A percentile compares a stretch with the other conserved stretches of the same genome.
These are phyloP conservation scores for Drosophila repletoides DNA, from an alignment of 1,140 invertebrate species.

Conservation along the genomic window DNA sequence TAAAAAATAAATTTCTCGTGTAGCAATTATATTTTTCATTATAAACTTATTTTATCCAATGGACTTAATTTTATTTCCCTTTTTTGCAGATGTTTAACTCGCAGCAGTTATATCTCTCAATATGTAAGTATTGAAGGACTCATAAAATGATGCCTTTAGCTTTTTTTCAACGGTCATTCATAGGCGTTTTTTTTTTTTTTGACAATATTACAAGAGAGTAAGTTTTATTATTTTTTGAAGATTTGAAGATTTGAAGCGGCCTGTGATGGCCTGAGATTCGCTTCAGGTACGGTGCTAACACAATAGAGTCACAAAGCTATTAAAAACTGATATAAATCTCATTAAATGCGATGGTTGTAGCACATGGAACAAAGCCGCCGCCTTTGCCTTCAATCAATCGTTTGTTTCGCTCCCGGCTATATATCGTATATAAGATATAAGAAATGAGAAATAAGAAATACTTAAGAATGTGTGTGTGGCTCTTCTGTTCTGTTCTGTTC, in stretches of 20 bases:
- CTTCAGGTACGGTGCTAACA: slow-evolving; percentile 47
- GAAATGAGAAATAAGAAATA: slow-evolving; percentile 23
- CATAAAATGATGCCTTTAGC: too few relatives aligned
- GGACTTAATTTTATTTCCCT: not conserved
- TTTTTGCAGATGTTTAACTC: slow-evolving; percentile 29
- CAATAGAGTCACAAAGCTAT: slow-evolving; percentile 78
- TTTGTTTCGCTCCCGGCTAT: slow-evolving; percentile 68
- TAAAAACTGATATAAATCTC: slow-evolving; percentile 79
- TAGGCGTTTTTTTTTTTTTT: slow-evolving; percentile 29
- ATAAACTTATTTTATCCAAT: too few relatives aligned
- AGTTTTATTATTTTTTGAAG: slow-evolving; percentile 60
- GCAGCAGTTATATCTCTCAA: slow-evolving; percentile 1
- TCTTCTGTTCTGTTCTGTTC: slow-evolving; percentile 33
- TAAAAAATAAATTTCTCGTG: too few relatives aligned
- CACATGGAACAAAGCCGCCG: slow-evolving; percentile 72
- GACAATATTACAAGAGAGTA: slow-evolving; percentile 59
- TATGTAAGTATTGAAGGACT: slow-evolving; percentile 38
- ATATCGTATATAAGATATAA: slow-evolving; percentile 29
- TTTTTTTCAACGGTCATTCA: slow-evolving; percentile 6
- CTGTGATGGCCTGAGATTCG: slow-evolving; percentile 48
- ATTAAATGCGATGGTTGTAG: slow-evolving; percentile 77
- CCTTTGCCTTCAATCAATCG: slow-evolving; percentile 72
- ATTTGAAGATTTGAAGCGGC: slow-evolving; percentile 10
- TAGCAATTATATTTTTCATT: too few relatives aligned
- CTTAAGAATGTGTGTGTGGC: slow-evolving; percentile 66